Evolutionary conservation across 1,140 invertebrate species (phyloP).

Genomic region (Acarapis woodi): DNA sequence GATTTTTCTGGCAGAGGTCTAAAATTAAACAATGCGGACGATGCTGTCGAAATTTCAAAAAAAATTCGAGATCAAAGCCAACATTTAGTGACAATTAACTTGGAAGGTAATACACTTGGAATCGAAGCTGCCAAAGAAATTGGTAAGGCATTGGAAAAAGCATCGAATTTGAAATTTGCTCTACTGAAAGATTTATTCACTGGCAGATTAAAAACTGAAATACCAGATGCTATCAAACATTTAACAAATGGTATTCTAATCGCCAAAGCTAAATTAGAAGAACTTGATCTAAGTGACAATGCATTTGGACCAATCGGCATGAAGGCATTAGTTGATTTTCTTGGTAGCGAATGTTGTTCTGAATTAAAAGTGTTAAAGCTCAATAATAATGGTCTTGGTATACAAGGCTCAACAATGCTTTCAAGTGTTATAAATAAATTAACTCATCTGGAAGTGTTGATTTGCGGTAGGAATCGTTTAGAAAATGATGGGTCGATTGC

Average conservation of each 20-base stretch:
- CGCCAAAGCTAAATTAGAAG: constrained; percentile 41
- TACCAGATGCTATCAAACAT: constrained; percentile 52
- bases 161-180: constrained; percentile 21
- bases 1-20: constrained; percentile 1
- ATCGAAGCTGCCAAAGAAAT: constrained; percentile 56
- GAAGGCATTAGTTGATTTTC: constrained; percentile 47
- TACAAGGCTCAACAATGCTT: constrained; percentile 42
- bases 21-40: constrained; percentile 3
- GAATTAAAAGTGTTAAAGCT: constrained; percentile 43
- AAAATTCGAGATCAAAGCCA: constrained; percentile 12
- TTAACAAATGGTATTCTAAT: constrained; percentile 48
- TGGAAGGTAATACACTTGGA: constrained; percentile 79
- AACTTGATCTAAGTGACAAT: constrained; percentile 88
- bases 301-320: constrained; percentile 90
- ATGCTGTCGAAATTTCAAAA: constrained; percentile 13
- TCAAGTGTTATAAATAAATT: constrained; percentile 10
- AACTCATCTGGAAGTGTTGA: constrained; percentile 37
- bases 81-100: constrained; percentile 25
- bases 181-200: constrained; percentile 93
- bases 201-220: constrained; percentile 70
- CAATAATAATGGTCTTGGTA: constrained; percentile 86
- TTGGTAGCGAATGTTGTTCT: constrained; percentile 53
- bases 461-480: constrained; percentile 70
- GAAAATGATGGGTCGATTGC: constrained; percentile 73
- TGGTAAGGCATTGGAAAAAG: constrained; percentile 30